Evolutionary conservation across 2,888 invertebrate species (phyloP), one percentile per base, ranked within the genome.

Genomic region (Ormyrus labotus): DNA sequence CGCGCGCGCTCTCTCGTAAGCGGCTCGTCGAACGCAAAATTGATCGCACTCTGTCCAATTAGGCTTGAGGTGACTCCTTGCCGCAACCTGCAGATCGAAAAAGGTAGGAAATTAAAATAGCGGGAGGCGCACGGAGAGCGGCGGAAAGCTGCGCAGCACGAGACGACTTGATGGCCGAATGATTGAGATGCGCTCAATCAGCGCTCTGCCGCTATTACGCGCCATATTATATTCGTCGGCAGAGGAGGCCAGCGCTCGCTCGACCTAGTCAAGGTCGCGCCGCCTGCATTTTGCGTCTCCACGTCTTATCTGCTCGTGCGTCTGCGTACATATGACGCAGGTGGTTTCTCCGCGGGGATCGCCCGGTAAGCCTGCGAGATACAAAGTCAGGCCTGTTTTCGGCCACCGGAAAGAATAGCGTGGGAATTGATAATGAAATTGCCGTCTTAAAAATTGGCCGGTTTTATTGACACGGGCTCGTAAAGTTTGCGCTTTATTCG

Each of bases 221-320:
- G 47, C 13, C 50, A 53, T 57, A 64, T 67, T 63, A 67, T 61
- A 77, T 60, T 55, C n/a, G 53, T 55, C 53, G 63, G 55, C n/a
- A 50, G 10, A 48, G 85, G 85, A 85, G 85, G 84, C 85, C 85
- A 65, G 70, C 84, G 86, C 85, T 87, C 86, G 86, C 86, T 88
- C 89, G 90, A 89, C 90, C 90, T 90, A 89, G 88, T 87, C 90
- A 90, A 90, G 90, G 90, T 88, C 90, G 88, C 83, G 84, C 85
- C 85, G 85, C 85, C 85, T 86, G 87, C 90, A 90, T 89, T 90
- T 90, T 89, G 88, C 90, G 83, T 88, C 89, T 90, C 89, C 57
- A 89, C 90, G 87, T 84, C 84, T 88, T 88, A 87, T 87, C 86
- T 84, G 34, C 85, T 81, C 82, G 64, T 9, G 47, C 53, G 61